Evolutionary conservation across 2,113 vertebrate species (phyloP).

Genomic region (Tupaia tana): DNA sequence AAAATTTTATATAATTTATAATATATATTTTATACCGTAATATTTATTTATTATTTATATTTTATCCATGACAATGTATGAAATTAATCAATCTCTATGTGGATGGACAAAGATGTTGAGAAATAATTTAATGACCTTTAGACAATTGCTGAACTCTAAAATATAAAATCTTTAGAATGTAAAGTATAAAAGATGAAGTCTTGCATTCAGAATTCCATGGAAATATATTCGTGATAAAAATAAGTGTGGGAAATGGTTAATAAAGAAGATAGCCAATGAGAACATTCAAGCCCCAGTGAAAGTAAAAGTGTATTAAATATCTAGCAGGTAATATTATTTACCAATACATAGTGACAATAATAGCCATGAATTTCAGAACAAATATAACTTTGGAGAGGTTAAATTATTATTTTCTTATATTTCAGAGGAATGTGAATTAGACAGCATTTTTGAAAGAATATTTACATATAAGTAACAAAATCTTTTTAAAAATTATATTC

Average conservation of each 20-base stretch:
- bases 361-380: too few species aligned
- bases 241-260: not conserved
- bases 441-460: not conserved
- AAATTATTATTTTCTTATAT: too few species aligned
- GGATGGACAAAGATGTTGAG: not conserved
- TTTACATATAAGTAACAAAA: not conserved
- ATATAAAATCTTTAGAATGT: too few species aligned
- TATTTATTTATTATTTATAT: not conserved
- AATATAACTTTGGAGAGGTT: too few species aligned
- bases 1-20: not conserved
- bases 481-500: not conserved
- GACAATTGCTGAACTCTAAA: not conserved
- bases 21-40: not conserved
- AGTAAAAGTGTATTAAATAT: too few species aligned
- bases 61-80: not conserved
- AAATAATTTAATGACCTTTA: not conserved
- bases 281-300: too few species aligned
- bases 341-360: too few species aligned
- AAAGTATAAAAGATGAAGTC: not conserved
- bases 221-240: conserved; percentile 8
- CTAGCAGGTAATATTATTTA: too few species aligned
- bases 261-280: not conserved
- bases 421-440: not conserved
- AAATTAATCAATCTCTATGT: not conserved
- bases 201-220: not conserved